phyloP scores from a whole-genome alignment of 2,888 invertebrate genomes.

The Rugalucina vietnamica region DNA sequence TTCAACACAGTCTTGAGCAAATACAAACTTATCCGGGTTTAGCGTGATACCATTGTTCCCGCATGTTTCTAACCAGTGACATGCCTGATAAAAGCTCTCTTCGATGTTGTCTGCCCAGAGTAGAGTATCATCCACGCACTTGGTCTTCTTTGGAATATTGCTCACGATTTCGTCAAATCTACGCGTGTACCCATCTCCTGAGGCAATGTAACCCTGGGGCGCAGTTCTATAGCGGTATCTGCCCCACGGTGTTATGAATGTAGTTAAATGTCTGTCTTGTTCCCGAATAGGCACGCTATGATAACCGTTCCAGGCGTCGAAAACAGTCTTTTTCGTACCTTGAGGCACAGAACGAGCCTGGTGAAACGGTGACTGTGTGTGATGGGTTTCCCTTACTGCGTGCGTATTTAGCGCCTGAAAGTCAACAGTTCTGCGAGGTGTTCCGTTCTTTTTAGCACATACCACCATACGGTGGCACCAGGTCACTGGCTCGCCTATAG shows the following conservation, averaged over 20 bases:
- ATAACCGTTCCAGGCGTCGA: slow-evolving; percentile 65
- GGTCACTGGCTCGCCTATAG: slow-evolving; percentile 66
- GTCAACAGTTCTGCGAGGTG: slow-evolving; percentile 68
- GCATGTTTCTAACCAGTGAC: slow-evolving; percentile 63
- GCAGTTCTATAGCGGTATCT: slow-evolving; percentile 64
- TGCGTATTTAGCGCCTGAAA: slow-evolving; percentile 65
- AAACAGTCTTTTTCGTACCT: slow-evolving; percentile 59
- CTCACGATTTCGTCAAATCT: slow-evolving; percentile 66
- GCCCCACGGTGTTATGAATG: slow-evolving; percentile 68
- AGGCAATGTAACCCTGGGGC: slow-evolving; percentile 66
- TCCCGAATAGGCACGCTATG: slow-evolving; percentile 55
- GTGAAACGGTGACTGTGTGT: slow-evolving; percentile 63
- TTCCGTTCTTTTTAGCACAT: slow-evolving; percentile 64
- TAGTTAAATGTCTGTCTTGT: slow-evolving; percentile 63
- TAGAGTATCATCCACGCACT: slow-evolving; percentile 56
- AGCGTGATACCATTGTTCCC: slow-evolving; percentile 63
- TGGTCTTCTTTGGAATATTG: slow-evolving; percentile 69
- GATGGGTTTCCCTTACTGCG: slow-evolving; percentile 64
- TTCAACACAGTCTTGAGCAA: slow-evolving; percentile 49
- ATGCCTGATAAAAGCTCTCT: slow-evolving; percentile 61
- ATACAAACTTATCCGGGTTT: slow-evolving; percentile 64
- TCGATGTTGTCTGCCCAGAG: slow-evolving; percentile 43
- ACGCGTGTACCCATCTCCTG: slow-evolving; percentile 67
- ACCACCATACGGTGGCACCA: slow-evolving; percentile 68
- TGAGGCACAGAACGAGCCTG: slow-evolving; percentile 65